Base-by-base conservation (phyloP, 2,888 invertebrate genomes). In the Torymus auratus region DNA sequence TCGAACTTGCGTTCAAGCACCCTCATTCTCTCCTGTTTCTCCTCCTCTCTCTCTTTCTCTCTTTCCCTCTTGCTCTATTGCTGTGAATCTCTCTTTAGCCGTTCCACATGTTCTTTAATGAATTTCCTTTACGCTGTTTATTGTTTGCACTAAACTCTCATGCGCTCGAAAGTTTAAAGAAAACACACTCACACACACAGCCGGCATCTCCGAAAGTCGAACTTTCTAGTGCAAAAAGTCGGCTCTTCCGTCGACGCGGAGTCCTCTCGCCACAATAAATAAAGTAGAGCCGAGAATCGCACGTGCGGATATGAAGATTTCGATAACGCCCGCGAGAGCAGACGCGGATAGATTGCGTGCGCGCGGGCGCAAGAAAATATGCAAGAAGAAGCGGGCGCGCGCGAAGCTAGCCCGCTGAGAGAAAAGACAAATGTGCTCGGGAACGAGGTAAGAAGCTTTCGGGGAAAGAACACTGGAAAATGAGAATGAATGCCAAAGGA, bases 311-410 rank as follows among this genome's bases (percentile, higher is more conserved):
- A 76, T 76, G 75, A 76, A 82, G 78, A 82, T 82, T 82, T 69
- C 72, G 78, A 82, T 82, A 82, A 73, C 68, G 78, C 82, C 58
- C 65, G 65, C 28, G 28, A 28, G 28, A 60, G 70, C 58, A 73
- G 81, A 75, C 78, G 68, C 72, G 69, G 81, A 81, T 81, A 78
- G 81, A 81, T 81, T 77, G 72, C 80, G 50, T 15, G 56, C 60
- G 52, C 64, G 23, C 68, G 5, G 71, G 52, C 64, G 62, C 62
- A 76, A 77, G 76, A 81, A 75, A 80, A 76, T 76, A 75, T 74
- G 80, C 80, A 80, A 79, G 70, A 74, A 80, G 62, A 50, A 28
- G 50, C 50, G 28, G 41, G 55, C 56, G 61, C 60, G 64, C 5
- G 20, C 50, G 52, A 53, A n/a, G 28, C 13, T 52, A 60, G 11